Base-by-base conservation (phyloP, 2,113 vertebrate genomes). In the Vidua chalybeata region DNA sequence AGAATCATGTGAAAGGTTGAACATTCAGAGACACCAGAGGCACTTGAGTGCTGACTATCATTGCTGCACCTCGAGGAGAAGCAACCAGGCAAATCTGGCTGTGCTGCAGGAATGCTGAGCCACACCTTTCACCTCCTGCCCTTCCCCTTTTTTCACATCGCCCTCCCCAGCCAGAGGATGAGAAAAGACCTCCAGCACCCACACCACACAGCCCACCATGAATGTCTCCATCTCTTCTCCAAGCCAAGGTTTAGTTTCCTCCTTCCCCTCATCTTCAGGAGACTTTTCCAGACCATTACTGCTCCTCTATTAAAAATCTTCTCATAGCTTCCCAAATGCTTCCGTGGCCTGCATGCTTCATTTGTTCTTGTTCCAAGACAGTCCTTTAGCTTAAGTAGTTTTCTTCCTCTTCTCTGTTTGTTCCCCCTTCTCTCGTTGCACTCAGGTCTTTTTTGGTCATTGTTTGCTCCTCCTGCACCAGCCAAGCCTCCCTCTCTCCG, bases 301-400 rank as follows among this genome's bases (percentile, higher is more conserved):
- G 18, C 54, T 74, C 49, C 68, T 41, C 45, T 56, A 24, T 83
- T 92, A 77, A 76, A 94, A 80, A 71, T 39, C 46, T 33, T 22
- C 81, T 59, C 31, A 2, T 37, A 39, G n/a, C 62, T 62, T 69
- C 68, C 78, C 64, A 28, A 94, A 85, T 33, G 79, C 72, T 74
- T 90, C 90, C 75, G 63, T 41, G 55, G 72, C 33, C 72, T 79
- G 45, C 28, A n/a, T 9, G 46, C 51, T 92, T 55, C 88, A 74
- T 84, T 94, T 97, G 72, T 59, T 62, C 83, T 77, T 71, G 68
- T 94, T 93, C 85, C 83, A 88, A 76, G 35, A 23, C 1, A 86
- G 51, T 71, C 72, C 37, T 94, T 92, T 83, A 90, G 41, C 86
- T 90, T 66, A 74, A 95, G 66, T 35, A 74, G 63, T 46, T 63